phyloP scores from a whole-genome alignment of 2,797 vertebrate genomes.

The Protonibea diacanthus region DNA sequence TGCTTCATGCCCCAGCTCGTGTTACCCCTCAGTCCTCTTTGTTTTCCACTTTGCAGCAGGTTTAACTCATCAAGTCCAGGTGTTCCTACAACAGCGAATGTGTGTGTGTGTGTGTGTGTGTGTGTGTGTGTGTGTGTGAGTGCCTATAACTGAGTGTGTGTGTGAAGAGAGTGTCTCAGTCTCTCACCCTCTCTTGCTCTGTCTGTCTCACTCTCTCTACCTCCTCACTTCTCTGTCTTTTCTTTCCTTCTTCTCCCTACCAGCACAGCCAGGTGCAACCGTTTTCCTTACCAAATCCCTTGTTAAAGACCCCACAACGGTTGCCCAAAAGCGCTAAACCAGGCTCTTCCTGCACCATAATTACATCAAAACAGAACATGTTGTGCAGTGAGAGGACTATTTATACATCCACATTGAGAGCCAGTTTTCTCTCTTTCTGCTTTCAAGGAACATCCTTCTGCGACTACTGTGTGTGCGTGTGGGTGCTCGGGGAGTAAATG shows the following conservation, averaged over 20 bases:
- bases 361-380: slow-evolving; percentile 83
- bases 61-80: slow-evolving; percentile 78
- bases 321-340: slow-evolving; percentile 76
- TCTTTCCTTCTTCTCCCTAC: slow-evolving; percentile 37
- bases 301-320: slow-evolving; percentile 73
- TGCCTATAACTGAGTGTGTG: slow-evolving; percentile 3
- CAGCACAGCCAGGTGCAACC: slow-evolving; percentile 77
- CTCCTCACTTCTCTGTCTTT: slow-evolving; percentile 32
- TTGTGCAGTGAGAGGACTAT: slow-evolving; percentile 80
- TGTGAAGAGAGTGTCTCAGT: slow-evolving; percentile 12
- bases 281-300: slow-evolving; percentile 74
- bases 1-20: slow-evolving; percentile 54
- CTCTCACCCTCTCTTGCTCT: slow-evolving; percentile 16
- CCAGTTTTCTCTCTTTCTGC: slow-evolving; percentile 76
- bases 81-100: slow-evolving; percentile 63
- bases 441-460: slow-evolving; percentile 82
- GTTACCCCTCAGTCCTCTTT: slow-evolving; percentile 58
- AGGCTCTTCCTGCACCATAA: slow-evolving; percentile 80
- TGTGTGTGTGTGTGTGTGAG: slow-evolving; percentile 12
- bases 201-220: slow-evolving; percentile 23
- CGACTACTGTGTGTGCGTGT: slow-evolving; percentile 47
- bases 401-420: slow-evolving; percentile 76
- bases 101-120: slow-evolving; percentile 14
- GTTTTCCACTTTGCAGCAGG: slow-evolving; percentile 71
- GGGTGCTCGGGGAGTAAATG: slow-evolving; percentile 56